A percentile compares a stretch with the other conserved stretches of the same genome.
phyloP scores from a whole-genome alignment of 2,888 invertebrate genomes.

The Campoletis raptor region DNA sequence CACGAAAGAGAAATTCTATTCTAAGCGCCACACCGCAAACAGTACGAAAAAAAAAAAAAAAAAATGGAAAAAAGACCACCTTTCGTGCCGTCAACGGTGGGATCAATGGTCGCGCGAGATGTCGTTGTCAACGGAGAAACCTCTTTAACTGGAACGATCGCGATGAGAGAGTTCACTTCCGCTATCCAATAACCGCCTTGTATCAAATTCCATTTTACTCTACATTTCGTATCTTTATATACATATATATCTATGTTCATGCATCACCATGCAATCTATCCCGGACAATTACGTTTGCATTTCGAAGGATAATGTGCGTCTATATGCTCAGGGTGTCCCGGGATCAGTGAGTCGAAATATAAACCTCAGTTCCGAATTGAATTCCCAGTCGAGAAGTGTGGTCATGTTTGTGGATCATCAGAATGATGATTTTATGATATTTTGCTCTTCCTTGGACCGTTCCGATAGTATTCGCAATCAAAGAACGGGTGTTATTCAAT shows the following conservation, averaged over 20 bases:
- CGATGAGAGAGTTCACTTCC: constrained; percentile 53
- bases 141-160: constrained; percentile 47
- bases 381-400: background rate
- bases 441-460: background rate
- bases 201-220: constrained; percentile 31
- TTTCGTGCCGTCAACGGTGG: constrained; percentile 6
- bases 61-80: constrained; percentile 7
- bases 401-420: background rate
- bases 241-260: background rate
- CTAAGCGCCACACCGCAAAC: constrained; percentile 53
- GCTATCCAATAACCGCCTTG: constrained; percentile 31
- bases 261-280: background rate
- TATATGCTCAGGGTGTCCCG: background rate
- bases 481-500: background rate
- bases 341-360: background rate
- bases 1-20: constrained; percentile 55
- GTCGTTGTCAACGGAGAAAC: constrained; percentile 17
- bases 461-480: background rate
- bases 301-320: background rate
- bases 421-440: background rate
- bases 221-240: background rate
- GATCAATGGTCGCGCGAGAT: constrained; percentile 24
- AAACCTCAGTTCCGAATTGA: background rate
- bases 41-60: constrained; percentile 4
- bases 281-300: background rate